Percentiles rank a stretch among this genome's conserved stretches.
These are phyloP conservation scores for Camponotus fellah DNA, from an alignment of 2,888 invertebrate genomes.

Conservation along the genomic window DNA sequence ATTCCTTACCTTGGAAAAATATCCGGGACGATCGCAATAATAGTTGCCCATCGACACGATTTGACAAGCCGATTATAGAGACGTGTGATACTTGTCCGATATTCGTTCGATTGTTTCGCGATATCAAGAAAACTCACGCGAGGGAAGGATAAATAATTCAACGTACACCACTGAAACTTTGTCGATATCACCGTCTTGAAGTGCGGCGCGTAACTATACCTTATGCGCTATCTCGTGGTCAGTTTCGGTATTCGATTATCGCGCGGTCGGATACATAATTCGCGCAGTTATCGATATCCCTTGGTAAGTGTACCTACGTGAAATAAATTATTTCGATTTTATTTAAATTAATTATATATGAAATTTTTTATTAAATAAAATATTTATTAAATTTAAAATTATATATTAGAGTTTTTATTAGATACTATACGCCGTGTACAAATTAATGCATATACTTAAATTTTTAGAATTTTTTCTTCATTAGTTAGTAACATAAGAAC, in stretches of 20 bases:
- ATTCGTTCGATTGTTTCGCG: neutral
- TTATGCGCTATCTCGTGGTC: neutral
- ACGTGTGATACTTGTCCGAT: neutral
- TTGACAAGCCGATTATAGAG: neutral
- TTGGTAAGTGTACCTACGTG: neutral
- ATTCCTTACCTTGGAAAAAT: neutral
- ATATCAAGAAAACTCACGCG: neutral
- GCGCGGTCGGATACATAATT: neutral
- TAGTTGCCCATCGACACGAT: neutral
- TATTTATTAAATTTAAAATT: neutral
- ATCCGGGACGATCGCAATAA: neutral
- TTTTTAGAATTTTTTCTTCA: neutral
- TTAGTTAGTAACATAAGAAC: neutral
- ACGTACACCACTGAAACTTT: neutral
- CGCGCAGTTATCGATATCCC: neutral
- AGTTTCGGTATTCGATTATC: neutral
- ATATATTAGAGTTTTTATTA: neutral
- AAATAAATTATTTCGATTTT: neutral
- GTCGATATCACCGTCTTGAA: neutral
- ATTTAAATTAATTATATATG: neutral
- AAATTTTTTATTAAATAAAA: neutral
- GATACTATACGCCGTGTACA: neutral
- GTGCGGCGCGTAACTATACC: neutral
- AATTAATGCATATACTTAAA: neutral
- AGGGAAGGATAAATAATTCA: neutral